Conservation (phyloP, 2,888 invertebrate species). For the Blastobasis adustella region DNA sequence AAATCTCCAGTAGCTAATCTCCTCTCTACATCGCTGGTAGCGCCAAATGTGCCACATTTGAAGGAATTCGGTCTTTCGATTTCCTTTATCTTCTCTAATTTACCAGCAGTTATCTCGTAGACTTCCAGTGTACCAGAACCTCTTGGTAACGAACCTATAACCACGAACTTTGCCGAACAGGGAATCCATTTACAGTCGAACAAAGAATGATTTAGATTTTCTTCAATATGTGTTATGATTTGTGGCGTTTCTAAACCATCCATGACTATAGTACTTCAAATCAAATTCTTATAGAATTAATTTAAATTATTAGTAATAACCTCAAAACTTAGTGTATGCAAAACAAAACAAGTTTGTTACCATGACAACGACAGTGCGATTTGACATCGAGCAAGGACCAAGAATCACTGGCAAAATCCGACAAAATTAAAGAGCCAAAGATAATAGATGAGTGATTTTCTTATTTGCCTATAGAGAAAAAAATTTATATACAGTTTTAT, state of each 20-base stretch:
- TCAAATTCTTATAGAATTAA: not conserved
- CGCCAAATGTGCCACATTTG: conserved; percentile 96
- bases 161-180: conserved; percentile 93
- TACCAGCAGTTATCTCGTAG: conserved; percentile 84
- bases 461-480: too few relatives aligned
- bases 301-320: conserved; percentile 18
- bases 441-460: too few relatives aligned
- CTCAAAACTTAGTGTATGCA: conserved; percentile 8
- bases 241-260: conserved; percentile 84
- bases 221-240: conserved; percentile 90
- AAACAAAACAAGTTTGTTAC: conserved; percentile 36
- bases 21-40: conserved; percentile 85
- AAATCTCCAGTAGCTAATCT: conserved; percentile 94
- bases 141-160: conserved; percentile 88
- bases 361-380: conserved; percentile 28
- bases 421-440: too few relatives aligned
- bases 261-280: not conserved
- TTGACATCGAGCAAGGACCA: too few relatives aligned
- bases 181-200: conserved; percentile 98
- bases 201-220: conserved; percentile 86
- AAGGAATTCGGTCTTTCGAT: conserved; percentile 88
- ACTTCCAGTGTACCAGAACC: conserved; percentile 91
- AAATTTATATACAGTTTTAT: too few relatives aligned
- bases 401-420: too few relatives aligned
- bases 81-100: conserved; percentile 79